A percentile compares a stretch with the other conserved stretches of the same genome.
These are phyloP conservation scores for Lutraria rhynchaena DNA, from an alignment of 1,140 invertebrate genomes.

Conservation along the genomic window DNA sequence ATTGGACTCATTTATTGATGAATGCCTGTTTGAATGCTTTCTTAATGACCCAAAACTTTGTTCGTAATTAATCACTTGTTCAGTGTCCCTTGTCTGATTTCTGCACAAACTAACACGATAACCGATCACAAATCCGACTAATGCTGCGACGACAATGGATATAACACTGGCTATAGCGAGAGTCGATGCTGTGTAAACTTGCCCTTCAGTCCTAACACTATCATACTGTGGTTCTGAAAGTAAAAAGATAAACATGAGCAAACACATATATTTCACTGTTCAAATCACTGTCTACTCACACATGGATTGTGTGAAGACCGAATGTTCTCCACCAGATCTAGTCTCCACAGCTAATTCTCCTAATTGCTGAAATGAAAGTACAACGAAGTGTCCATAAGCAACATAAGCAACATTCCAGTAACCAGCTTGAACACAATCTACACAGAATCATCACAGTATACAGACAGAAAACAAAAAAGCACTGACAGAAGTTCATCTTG, in stretches of 20 bases:
- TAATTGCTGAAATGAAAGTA: too few relatives aligned
- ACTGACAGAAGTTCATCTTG: too few relatives aligned
- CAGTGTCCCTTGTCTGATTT: slow-evolving; percentile 42
- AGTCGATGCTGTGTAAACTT: slow-evolving; percentile 45
- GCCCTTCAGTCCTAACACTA: slow-evolving; percentile 17
- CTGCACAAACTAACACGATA: slow-evolving; percentile 52
- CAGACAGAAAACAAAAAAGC: too few relatives aligned
- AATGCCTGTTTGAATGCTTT: slow-evolving; percentile 46
- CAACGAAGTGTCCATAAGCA: too few relatives aligned
- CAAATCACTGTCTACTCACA: too few relatives aligned
- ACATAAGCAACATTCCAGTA: too few relatives aligned
- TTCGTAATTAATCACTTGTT: slow-evolving; percentile 54
- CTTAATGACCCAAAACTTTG: slow-evolving; percentile 54
- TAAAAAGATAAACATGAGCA: slow-evolving; percentile 16
- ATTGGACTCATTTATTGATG: slow-evolving; percentile 45
- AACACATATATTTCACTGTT: too few relatives aligned
- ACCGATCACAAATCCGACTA: slow-evolving; percentile 50
- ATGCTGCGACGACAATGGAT: slow-evolving; percentile 32
- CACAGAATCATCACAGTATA: too few relatives aligned
- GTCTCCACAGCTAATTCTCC: too few relatives aligned
- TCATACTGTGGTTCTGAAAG: slow-evolving; percentile 27
- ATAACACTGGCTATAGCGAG: slow-evolving; percentile 36
- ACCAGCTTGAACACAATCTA: too few relatives aligned
- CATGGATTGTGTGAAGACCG: too few relatives aligned
- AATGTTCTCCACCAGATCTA: too few relatives aligned